phyloP scores from a whole-genome alignment of 1,140 invertebrate genomes.

The Drosophila equinoxialis region DNA sequence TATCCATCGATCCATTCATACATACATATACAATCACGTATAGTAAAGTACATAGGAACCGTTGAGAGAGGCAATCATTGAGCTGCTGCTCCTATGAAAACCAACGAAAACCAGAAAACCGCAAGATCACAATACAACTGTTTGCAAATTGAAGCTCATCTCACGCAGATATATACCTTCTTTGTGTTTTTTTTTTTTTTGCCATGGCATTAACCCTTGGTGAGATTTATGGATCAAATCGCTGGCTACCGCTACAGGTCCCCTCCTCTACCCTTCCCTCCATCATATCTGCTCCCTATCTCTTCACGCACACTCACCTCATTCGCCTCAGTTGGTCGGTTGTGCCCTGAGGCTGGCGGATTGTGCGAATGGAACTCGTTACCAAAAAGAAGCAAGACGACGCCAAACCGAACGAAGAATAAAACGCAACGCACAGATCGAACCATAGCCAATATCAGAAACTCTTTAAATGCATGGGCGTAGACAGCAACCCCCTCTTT shows the following conservation, averaged over 20 bases:
- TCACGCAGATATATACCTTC: constrained; percentile 44
- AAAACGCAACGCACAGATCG: constrained; percentile 49
- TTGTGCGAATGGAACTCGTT: constrained; percentile 79
- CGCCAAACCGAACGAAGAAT: constrained; percentile 15
- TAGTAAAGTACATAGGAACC: not conserved
- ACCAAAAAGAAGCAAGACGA: constrained; percentile 30
- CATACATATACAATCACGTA: too few relatives aligned
- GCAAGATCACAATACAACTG: constrained; percentile 19
- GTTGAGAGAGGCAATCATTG: not conserved
- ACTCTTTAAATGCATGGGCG: not conserved
- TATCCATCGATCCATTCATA: not conserved
- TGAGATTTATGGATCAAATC: constrained; percentile 79
- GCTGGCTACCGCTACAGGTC: constrained; percentile 13
- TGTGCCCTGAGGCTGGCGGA: constrained; percentile 42
- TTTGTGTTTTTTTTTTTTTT: not conserved
- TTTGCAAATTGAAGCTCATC: constrained; percentile 40
- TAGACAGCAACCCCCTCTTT: not conserved
- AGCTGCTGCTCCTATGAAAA: constrained; percentile 4
- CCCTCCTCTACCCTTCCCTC: constrained; percentile 5
- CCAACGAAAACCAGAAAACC: constrained; percentile 20
- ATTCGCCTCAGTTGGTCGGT: too few relatives aligned
- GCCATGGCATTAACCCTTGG: constrained; percentile 56
- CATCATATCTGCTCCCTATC: too few relatives aligned
- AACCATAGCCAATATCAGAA: constrained; percentile 51
- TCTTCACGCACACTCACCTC: too few relatives aligned